Conservation (phyloP, 2,797 vertebrate species). For the Spatula versicolor region DNA sequence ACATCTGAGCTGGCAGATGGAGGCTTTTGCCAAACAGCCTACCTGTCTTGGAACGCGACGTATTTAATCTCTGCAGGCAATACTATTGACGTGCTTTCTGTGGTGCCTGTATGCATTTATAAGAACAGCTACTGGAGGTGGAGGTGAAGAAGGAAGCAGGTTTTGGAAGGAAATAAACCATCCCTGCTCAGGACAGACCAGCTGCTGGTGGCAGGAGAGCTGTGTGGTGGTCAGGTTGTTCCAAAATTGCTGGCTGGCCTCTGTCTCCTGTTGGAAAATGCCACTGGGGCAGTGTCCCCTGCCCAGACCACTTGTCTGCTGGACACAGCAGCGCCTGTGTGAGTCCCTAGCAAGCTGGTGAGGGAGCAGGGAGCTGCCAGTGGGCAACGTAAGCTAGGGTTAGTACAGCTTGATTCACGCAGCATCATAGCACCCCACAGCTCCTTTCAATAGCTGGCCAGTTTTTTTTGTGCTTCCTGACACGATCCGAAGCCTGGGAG, state of each 20-base stretch:
- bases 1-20: conserved; percentile 6
- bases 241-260: background rate
- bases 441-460: background rate
- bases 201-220: background rate
- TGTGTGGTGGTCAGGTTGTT: accelerated
- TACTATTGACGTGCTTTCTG: background rate
- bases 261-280: accelerated
- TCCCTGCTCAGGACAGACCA: background rate
- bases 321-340: background rate
- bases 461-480: background rate
- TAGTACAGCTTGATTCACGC: background rate
- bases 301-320: no score
- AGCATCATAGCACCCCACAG: background rate
- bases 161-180: background rate
- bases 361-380: background rate
- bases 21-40: conserved; percentile 16
- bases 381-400: accelerated
- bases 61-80: background rate
- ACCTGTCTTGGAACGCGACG: background rate
- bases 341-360: accelerated
- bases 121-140: background rate
- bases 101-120: background rate
- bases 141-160: background rate
- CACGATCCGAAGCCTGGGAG: background rate
- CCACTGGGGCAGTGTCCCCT: accelerated